A percentile compares a stretch with the other conserved stretches of the same genome.
These are phyloP conservation scores for Kryphioiulus occultus DNA, from an alignment of 2,888 invertebrate genomes.

Conservation along the genomic window DNA sequence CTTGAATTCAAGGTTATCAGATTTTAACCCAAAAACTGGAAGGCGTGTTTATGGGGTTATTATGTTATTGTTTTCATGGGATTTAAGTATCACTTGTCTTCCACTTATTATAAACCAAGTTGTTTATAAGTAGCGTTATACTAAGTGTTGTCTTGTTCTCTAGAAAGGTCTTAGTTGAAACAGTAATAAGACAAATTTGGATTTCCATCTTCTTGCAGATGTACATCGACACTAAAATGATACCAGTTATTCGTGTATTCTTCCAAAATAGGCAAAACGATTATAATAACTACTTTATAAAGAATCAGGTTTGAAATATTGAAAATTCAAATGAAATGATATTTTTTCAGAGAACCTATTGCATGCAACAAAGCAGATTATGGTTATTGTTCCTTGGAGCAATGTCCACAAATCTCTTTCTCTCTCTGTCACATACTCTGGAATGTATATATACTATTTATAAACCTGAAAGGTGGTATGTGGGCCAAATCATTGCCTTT, in stretches of 20 bases:
- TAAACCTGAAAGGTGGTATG: background rate
- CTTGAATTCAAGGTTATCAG: background rate
- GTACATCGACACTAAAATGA: background rate
- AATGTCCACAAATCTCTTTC: background rate
- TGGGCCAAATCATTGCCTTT: background rate
- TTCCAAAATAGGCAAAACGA: background rate
- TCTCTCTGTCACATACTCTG: background rate
- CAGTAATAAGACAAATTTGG: background rate
- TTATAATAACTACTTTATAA: background rate
- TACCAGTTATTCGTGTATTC: background rate
- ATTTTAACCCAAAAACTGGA: background rate
- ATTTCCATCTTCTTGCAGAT: background rate
- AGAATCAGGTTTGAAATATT: background rate
- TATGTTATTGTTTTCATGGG: background rate
- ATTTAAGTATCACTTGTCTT: background rate
- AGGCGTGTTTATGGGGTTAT: background rate
- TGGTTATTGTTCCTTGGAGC: background rate
- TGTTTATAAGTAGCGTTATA: conserved; percentile 9
- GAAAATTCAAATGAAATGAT: background rate
- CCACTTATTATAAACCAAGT: conserved; percentile 8
- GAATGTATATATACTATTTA: background rate
- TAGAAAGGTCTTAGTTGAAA: conserved; percentile 11
- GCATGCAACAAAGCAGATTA: background rate
- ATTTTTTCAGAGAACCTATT: background rate
- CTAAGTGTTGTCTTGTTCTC: background rate